Base-by-base conservation (phyloP, 2,888 invertebrate species). In the Acrocera orbiculus region DNA sequence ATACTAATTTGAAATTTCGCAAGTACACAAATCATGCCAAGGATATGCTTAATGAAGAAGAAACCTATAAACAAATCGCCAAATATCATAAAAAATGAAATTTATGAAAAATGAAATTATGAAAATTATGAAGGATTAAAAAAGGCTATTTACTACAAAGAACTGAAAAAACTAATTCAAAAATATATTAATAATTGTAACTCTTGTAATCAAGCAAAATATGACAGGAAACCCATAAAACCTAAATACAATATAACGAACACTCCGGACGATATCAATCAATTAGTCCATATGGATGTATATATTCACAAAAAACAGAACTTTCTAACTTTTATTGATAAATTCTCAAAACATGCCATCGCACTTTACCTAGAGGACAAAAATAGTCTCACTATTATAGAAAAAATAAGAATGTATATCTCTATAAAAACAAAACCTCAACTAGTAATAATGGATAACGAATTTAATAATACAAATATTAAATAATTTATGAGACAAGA, bases 291-390 rank as follows among this genome's bases (percentile, higher is more conserved):
- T 17, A n/a, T n/a, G n/a, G n/a, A n/a, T n/a, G n/a, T n/a, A n/a
- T n/a, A n/a, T n/a, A 24, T 32, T 15, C 28, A 37, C 13, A 25
- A 23, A 14, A 32, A 27, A 19, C n/a, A 26, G 7, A 36, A 27
- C 15, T 36, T 37, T 16, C 7, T 34, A 11, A 35, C 32, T 19
- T 22, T 16, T 19, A 35, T 32, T n/a, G 35, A 35, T 25, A 38
- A 35, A 28, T 35, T 35, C 17, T 28, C 35, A 13, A 38, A 35
- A 32, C 33, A 27, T 17, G 31, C 34, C 16, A 16, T 29, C 25
- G 32, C 15, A 8, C 13, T 30, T 3, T 17, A 20, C 8, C 10
- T 35, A 16, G 15, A 27, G 22, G 17, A 30, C n/a, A 31, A 24
- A 25, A 24, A 32, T 11, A 29, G 11, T 17, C 13, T 25, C 3